Evolutionary conservation across 2,797 vertebrate genomes (phyloP).

Genomic region (Podarcis siculus): DNA sequence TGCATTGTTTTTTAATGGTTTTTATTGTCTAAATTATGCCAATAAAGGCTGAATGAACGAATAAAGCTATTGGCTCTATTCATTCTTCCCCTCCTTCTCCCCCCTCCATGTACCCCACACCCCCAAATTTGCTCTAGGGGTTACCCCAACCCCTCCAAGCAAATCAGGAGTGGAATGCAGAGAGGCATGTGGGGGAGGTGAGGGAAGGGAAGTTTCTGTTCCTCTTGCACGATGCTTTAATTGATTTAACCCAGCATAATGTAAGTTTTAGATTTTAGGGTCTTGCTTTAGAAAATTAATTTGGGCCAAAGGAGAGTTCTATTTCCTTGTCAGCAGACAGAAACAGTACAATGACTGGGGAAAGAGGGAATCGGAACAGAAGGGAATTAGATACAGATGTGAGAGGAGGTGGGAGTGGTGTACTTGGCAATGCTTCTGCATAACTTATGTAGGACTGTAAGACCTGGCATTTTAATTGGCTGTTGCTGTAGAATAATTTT

Average conservation of each 20-base stretch:
- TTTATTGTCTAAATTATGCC: no score
- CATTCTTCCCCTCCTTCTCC: no score
- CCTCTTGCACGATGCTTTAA: no score
- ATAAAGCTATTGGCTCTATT: no score
- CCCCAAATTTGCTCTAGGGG: no score
- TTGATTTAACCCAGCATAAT: neutral
- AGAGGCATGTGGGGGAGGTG: no score
- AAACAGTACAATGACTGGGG: neutral
- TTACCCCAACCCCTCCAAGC: no score
- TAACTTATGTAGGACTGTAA: neutral
- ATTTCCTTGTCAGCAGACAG: neutral
- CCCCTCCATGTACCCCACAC: no score
- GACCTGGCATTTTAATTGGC: neutral
- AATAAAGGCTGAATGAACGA: neutral
- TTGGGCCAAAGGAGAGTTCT: neutral
- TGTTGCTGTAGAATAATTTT: neutral
- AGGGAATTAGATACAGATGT: neutral
- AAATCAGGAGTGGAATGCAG: no score
- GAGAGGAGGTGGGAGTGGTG: neutral
- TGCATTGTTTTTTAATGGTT: no score
- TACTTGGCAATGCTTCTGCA: neutral
- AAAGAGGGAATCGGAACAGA: neutral
- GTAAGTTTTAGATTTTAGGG: neutral
- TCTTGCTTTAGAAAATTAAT: neutral
- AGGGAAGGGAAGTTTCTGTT: no score